Base-by-base conservation (phyloP, 2,797 vertebrate genomes). In the Eospalax fontanierii region DNA sequence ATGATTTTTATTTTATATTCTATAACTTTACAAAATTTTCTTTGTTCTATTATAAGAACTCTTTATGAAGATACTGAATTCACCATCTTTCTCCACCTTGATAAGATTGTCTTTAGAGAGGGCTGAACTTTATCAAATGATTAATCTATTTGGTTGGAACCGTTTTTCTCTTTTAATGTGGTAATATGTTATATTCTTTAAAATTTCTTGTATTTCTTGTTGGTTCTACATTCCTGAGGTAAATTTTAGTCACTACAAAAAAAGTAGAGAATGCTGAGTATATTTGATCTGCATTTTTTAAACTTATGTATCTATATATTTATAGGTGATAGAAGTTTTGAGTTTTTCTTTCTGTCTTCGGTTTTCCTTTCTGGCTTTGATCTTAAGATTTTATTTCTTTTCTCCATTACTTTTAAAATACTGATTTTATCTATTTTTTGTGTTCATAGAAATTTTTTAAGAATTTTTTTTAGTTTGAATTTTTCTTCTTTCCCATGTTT, bases 201-300 rank as follows among this genome's bases (percentile, higher is more conserved):
- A 38, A 61, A 16, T 68, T 91, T 82, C n/a, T 83, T 38, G 26
- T 46, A 78, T 21, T 65, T 73, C 50, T 54, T 68, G 2, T 68
- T 28, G 16, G 46, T 6, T n/a, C 90, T 90, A 12, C 50, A 86
- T 75, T 66, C 16, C 38, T 95, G 35, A 91, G 15, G 50, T 83
- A 40, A 22, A 80, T 38, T 50, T 71, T 63, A n/a, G 16, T 94
- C 65, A 63, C 33, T 71, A 50, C 40, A 15, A 73, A 71, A 70
- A 16, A 50, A 59, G 16, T 40, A 28, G 21, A 35, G 10, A 9
- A 22, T 40, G 18, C 35, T 54, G 26, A 28, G 24, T 87, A 30
- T 50, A 94, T 94, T 87, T 46, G 11, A 59, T 95, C 76, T 87
- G 40, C 46, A 86, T 86, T 87, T 90, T 63, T 89, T 50, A 54